Evolutionary conservation across 2,113 vertebrate species (phyloP).

Genomic region (Gymnobelideus leadbeateri): DNA sequence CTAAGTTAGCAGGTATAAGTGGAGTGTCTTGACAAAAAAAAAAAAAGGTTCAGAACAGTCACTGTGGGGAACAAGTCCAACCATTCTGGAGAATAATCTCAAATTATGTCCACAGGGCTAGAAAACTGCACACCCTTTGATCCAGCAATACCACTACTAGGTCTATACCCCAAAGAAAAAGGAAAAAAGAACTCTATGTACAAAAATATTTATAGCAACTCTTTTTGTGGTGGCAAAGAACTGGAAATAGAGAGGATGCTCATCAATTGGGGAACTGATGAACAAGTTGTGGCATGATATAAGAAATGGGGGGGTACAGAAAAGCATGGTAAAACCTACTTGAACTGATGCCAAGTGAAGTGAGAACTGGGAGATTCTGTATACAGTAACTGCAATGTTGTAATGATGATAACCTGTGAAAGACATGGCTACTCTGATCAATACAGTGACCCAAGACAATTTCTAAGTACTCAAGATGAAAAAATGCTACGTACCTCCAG

Average conservation of each 20-base stretch:
- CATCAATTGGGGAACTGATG: background rate
- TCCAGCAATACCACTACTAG: background rate
- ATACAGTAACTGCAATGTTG: background rate
- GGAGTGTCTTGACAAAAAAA: background rate
- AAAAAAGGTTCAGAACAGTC: background rate
- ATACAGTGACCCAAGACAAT: background rate
- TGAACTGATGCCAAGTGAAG: background rate
- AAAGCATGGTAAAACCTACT: background rate
- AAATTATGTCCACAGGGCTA: background rate
- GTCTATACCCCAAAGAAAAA: background rate
- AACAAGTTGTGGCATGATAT: background rate
- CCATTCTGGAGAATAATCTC: background rate
- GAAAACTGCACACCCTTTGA: background rate
- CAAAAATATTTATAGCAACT: background rate
- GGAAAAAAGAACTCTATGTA: background rate
- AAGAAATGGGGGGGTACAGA: background rate
- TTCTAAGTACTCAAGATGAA: background rate
- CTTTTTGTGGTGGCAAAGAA: background rate
- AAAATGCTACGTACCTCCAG: background rate
- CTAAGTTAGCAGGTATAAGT: background rate
- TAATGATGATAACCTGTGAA: background rate
- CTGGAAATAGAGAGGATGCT: background rate
- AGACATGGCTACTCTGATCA: background rate
- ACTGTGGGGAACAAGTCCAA: background rate
- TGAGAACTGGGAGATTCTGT: background rate